These are phyloP conservation scores for Steinernema hermaphroditum DNA, from an alignment of 2,888 invertebrate species.

Conservation along the genomic window DNA sequence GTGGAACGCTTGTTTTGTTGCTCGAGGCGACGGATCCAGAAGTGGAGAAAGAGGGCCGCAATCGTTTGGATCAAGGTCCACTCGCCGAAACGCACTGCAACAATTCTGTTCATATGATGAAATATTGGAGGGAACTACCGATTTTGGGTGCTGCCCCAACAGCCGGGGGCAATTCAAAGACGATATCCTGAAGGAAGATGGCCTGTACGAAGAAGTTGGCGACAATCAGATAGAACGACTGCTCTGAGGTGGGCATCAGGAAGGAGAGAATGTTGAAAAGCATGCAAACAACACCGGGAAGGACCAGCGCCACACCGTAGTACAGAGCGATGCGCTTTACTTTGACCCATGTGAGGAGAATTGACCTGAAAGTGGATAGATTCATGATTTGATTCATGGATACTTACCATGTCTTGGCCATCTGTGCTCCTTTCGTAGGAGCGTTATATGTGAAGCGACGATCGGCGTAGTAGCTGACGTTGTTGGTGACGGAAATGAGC, in stretches of 20 bases:
- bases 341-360: slow-evolving; percentile 40
- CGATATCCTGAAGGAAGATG: slow-evolving; percentile 53
- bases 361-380: slow-evolving; percentile 42
- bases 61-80: slow-evolving; percentile 4
- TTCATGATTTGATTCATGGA: slow-evolving; percentile 15
- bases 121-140: slow-evolving; percentile 29
- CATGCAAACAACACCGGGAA: slow-evolving; percentile 38
- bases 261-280: slow-evolving; percentile 46
- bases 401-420: slow-evolving; percentile 42
- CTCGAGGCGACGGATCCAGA: slow-evolving; percentile 19
- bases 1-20: neutral
- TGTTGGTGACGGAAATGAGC: slow-evolving; percentile 45
- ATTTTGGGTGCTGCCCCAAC: slow-evolving; percentile 43
- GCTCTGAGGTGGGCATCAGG: slow-evolving; percentile 38
- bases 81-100: slow-evolving; percentile 7
- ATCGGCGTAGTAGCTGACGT: slow-evolving; percentile 46
- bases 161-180: slow-evolving; percentile 47
- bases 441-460: slow-evolving; percentile 38
- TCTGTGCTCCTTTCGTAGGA: slow-evolving; percentile 45
- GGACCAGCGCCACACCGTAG: slow-evolving; percentile 41
- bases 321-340: slow-evolving; percentile 38
- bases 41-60: slow-evolving; percentile 1
- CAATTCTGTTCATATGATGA: no score
- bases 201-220: slow-evolving; percentile 50
- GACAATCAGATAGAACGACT: slow-evolving; percentile 45